Percentiles rank a stretch among this genome's conserved stretches.
Evolutionary conservation across 2,797 vertebrate species (phyloP).

Genomic region (Gambusia yucatana): DNA sequence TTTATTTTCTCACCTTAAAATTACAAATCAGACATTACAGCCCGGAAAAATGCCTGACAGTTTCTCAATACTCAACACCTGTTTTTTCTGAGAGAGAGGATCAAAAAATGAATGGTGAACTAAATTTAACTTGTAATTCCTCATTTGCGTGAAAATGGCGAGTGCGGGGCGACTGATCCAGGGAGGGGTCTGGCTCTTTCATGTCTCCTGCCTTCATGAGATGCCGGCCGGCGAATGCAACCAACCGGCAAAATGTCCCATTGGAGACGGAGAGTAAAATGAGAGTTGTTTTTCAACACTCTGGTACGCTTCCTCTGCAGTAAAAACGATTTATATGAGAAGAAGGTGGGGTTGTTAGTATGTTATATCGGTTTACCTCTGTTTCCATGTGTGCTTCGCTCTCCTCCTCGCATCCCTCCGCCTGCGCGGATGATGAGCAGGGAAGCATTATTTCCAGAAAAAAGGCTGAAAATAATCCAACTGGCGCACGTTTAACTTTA

Average conservation of each 20-base stretch:
- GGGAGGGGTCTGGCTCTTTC: slow-evolving; percentile 72
- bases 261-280: neutral
- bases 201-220: slow-evolving; percentile 40
- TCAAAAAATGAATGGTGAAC: neutral
- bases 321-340: neutral
- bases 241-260: slow-evolving; percentile 22
- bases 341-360: neutral
- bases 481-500: neutral
- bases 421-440: slow-evolving; percentile 74
- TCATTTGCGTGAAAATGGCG: slow-evolving; percentile 18
- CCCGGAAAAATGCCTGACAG: neutral
- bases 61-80: neutral
- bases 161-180: slow-evolving; percentile 31
- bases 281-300: neutral
- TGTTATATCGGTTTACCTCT: slow-evolving; percentile 70
- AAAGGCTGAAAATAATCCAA: slow-evolving; percentile 3
- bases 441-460: slow-evolving; percentile 55
- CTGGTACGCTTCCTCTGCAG: neutral
- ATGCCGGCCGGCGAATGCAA: slow-evolving; percentile 50
- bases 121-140: accelerated
- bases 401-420: slow-evolving; percentile 76
- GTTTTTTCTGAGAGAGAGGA: neutral
- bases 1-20: neutral
- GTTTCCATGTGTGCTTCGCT: slow-evolving; percentile 68
- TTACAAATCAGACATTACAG: neutral